A percentile compares a stretch with the other conserved stretches of the same genome.
These are phyloP conservation scores for Drosophila eohydei DNA, from an alignment of 2,888 invertebrate genomes.

Conservation along the genomic window DNA sequence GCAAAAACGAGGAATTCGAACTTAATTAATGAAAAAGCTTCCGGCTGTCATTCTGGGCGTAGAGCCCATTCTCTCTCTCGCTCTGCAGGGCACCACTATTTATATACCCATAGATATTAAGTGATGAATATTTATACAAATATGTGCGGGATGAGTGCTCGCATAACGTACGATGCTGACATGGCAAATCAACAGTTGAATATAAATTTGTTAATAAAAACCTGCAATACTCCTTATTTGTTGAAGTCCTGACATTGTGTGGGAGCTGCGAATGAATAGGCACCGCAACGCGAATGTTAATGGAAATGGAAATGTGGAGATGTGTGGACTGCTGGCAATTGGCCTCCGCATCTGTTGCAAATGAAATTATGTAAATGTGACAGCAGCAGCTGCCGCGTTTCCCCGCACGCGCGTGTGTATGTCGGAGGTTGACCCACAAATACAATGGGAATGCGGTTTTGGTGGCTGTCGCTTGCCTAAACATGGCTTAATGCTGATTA, in stretches of 20 bases:
- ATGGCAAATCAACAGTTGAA: conserved; percentile 69
- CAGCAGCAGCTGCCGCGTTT: conserved; percentile 50
- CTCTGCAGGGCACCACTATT: conserved; percentile 43
- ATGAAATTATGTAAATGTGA: conserved; percentile 80
- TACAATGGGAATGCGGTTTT: conserved; percentile 57
- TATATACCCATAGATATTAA: conserved; percentile 56
- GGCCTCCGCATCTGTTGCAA: conserved; percentile 68
- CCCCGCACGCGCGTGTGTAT: conserved; percentile 20
- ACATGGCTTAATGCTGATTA: conserved; percentile 77
- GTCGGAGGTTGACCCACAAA: conserved; percentile 61
- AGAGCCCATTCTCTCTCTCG: neutral
- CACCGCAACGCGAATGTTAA: neutral
- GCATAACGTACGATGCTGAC: conserved; percentile 45
- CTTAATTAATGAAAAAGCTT: conserved; percentile 73
- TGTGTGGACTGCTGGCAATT: conserved; percentile 51
- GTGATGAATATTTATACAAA: conserved; percentile 69
- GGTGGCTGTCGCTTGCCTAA: conserved; percentile 54
- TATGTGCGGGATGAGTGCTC: conserved; percentile 21
- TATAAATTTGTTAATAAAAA: conserved; percentile 67
- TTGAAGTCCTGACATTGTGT: conserved; percentile 12
- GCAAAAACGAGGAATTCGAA: conserved; percentile 42
- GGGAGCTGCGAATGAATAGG: neutral
- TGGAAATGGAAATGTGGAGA: conserved; percentile 27
- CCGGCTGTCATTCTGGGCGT: conserved; percentile 23
- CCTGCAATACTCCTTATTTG: conserved; percentile 58